Conservation (phyloP, 2,888 invertebrate genomes). For the Cephonodes hylas region DNA sequence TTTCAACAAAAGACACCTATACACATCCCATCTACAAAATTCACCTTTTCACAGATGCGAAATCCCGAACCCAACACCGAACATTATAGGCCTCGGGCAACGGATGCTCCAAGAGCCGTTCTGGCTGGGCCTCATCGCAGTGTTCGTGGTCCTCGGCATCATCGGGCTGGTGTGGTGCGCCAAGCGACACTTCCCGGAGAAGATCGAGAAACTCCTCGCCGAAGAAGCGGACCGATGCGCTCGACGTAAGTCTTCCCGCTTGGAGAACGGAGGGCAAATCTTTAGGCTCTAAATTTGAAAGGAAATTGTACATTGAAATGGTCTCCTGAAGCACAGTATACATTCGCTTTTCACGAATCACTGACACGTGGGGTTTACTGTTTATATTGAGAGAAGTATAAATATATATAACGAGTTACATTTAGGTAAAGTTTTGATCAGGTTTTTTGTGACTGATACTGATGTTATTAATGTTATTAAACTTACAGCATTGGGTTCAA, state of each 20-base stretch:
- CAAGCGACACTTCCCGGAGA: conserved; percentile 92
- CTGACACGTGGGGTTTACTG: conserved; percentile 10
- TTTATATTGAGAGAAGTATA: background rate
- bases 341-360: conserved; percentile 34
- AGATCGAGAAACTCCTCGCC: conserved; percentile 90
- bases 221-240: conserved; percentile 89
- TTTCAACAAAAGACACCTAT: no score
- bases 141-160: conserved; percentile 88
- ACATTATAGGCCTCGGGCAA: conserved; percentile 83
- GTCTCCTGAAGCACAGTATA: conserved; percentile 33
- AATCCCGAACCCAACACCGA: conserved; percentile 81
- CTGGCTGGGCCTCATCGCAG: conserved; percentile 93
- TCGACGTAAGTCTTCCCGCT: conserved; percentile 76
- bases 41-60: conserved; percentile 82
- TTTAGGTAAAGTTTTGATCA: no score
- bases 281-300: conserved; percentile 46
- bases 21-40: background rate
- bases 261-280: conserved; percentile 51
- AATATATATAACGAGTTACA: no score
- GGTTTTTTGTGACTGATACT: no score
- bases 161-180: conserved; percentile 92
- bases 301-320: conserved; percentile 30
- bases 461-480: no score
- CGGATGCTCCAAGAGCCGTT: conserved; percentile 93
- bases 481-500: no score